A percentile compares a stretch with the other conserved stretches of the same genome.
These are phyloP conservation scores for Anoplophora glabripennis DNA, from an alignment of 1,140 invertebrate species.

Conservation along the genomic window DNA sequence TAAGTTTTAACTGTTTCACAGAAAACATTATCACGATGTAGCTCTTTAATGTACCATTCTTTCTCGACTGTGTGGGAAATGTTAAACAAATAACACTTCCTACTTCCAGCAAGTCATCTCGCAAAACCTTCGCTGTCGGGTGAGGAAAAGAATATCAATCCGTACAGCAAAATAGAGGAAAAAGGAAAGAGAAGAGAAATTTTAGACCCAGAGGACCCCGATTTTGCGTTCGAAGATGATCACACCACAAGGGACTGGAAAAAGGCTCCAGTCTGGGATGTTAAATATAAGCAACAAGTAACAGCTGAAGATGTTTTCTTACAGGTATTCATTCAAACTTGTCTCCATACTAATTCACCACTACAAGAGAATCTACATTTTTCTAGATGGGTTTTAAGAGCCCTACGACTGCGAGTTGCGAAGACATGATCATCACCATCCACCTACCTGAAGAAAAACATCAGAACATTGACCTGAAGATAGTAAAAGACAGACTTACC, in stretches of 20 bases:
- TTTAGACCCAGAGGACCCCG: slow-evolving; percentile 17
- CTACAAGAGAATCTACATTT: slow-evolving; percentile 18
- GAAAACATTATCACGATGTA: no score
- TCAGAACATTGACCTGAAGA: slow-evolving; percentile 66
- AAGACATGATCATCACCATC: slow-evolving; percentile 76
- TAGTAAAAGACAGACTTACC: slow-evolving; percentile 68
- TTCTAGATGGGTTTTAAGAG: slow-evolving; percentile 80
- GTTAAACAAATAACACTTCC: no score
- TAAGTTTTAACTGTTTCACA: no score
- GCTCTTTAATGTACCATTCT: no score
- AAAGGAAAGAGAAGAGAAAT: slow-evolving; percentile 15
- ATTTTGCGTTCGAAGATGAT: slow-evolving; percentile 16
- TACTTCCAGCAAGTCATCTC: not conserved
- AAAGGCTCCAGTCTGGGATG: slow-evolving; percentile 72
- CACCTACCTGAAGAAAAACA: slow-evolving; percentile 68
- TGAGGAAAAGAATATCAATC: slow-evolving; percentile 25
- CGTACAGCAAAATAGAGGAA: slow-evolving; percentile 31
- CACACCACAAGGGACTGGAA: slow-evolving; percentile 46
- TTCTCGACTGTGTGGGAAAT: no score
- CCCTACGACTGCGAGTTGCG: slow-evolving; percentile 76
- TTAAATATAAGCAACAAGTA: slow-evolving; percentile 81
- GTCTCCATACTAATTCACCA: not conserved
- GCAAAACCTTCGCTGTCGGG: not conserved
- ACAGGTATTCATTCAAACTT: slow-evolving; percentile 57
- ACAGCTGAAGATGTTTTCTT: slow-evolving; percentile 82